Evolutionary conservation across 2,888 invertebrate genomes (phyloP).

Genomic region (Euproctis similis): DNA sequence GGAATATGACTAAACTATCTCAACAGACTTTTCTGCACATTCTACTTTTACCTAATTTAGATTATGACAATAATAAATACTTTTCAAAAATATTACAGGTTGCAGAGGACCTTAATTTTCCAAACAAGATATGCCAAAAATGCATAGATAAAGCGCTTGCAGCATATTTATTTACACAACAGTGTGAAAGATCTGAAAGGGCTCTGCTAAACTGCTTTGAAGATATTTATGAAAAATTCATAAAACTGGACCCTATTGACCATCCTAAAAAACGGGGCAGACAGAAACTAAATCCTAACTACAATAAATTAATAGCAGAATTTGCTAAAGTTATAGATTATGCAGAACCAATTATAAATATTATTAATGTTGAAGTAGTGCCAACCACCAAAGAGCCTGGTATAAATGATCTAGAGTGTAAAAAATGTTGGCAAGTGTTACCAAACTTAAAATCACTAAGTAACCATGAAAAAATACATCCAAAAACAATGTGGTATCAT

Average conservation of each 20-base stretch:
- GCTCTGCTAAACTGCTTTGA: constrained; percentile 56
- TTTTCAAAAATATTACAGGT: constrained; percentile 37
- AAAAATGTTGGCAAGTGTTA: constrained; percentile 52
- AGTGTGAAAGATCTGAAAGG: constrained; percentile 53
- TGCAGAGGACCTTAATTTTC: constrained; percentile 41
- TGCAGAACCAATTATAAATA: constrained; percentile 51
- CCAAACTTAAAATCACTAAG: constrained; percentile 42
- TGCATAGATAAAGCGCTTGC: constrained; percentile 47
- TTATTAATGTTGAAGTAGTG: constrained; percentile 39
- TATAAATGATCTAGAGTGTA: constrained; percentile 46
- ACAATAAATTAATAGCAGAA: constrained; percentile 40
- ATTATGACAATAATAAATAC: too few species aligned
- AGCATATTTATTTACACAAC: constrained; percentile 57
- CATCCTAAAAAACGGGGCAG: constrained; percentile 46
- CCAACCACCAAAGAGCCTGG: constrained; percentile 19
- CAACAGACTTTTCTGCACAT: too few species aligned
- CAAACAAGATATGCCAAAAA: constrained; percentile 51
- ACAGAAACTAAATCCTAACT: constrained; percentile 49
- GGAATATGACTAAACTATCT: too few species aligned
- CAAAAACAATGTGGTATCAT: constrained; percentile 57
- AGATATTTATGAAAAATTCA: constrained; percentile 54
- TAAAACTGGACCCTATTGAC: constrained; percentile 53
- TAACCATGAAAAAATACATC: constrained; percentile 53
- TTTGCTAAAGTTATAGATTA: constrained; percentile 52
- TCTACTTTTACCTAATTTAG: too few species aligned